phyloP scores from a whole-genome alignment of 2,797 vertebrate genomes.

The Tarsius wallacei region DNA sequence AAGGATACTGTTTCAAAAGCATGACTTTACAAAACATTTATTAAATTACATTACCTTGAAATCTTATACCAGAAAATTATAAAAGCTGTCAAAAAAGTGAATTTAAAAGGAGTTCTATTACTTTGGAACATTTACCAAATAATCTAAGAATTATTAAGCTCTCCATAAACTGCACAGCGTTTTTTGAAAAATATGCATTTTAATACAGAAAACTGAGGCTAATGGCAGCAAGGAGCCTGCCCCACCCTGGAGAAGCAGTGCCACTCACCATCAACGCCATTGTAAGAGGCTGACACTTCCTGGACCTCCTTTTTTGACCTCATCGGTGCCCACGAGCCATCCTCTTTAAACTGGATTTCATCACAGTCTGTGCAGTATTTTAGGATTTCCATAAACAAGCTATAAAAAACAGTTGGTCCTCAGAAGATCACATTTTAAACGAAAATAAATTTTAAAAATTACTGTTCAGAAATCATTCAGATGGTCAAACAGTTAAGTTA shows the following conservation, averaged over 20 bases:
- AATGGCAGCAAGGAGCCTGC: fast-evolving
- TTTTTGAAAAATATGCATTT: background rate
- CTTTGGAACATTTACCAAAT: slow-evolving; percentile 60
- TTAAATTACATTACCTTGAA: slow-evolving; percentile 65
- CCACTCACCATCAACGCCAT: slow-evolving; percentile 95
- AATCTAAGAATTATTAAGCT: slow-evolving; percentile 55
- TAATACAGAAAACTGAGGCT: background rate
- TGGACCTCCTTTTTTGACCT: slow-evolving; percentile 98
- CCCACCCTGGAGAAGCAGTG: fast-evolving
- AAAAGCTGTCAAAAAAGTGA: slow-evolving; percentile 26
- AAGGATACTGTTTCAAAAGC: slow-evolving; percentile 63
- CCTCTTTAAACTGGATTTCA: slow-evolving; percentile 99
- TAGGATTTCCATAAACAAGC: slow-evolving; percentile 99
- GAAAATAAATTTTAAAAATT: slow-evolving; percentile 44
- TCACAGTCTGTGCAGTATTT: slow-evolving; percentile 98
- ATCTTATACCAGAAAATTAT: slow-evolving; percentile 60
- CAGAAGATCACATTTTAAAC: slow-evolving; percentile 57
- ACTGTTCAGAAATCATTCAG: slow-evolving; percentile 26
- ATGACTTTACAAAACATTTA: slow-evolving; percentile 61
- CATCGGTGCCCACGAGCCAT: slow-evolving; percentile 98
- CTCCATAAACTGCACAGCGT: background rate
- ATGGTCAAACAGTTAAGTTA: background rate
- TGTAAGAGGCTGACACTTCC: slow-evolving; percentile 95
- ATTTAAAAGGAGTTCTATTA: slow-evolving; percentile 64
- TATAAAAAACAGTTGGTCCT: slow-evolving; percentile 83